Evolutionary conservation across 2,888 invertebrate species (phyloP), one percentile per base, ranked within the genome.

Genomic region (Barypeithes pellucidus): DNA sequence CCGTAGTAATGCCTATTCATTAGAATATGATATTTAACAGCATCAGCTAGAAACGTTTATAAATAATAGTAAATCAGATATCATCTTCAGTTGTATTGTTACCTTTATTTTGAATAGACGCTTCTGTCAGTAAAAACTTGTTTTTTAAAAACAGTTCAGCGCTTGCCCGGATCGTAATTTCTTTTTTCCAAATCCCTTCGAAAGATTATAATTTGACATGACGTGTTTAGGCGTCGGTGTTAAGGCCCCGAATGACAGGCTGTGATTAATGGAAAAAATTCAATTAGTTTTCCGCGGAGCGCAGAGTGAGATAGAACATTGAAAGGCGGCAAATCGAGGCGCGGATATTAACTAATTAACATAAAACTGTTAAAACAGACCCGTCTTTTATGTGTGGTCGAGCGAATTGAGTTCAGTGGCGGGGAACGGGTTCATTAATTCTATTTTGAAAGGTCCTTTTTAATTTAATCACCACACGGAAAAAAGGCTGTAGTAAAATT

Each of bases 231-330:
- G 73, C 73, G 65, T 43, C 50, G 66, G 77, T 76, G 77, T 77
- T 77, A 75, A 76, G 76, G 77, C 76, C 76, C 75, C 77, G 75
- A 77, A 78, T 76, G 80, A 81, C 80, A 80, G 78, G 74, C 75
- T 72, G 80, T 80, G 80, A 81, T 81, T 80, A 79, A 81, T 80
- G 80, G 79, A 79, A 80, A 75, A 81, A 81, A 80, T 80, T 80
- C 80, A 80, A 81, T 81, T 79, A 80, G 78, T 80, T 77, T 78
- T 75, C 75, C 70, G 54, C 70, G 39, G 52, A 59, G 57, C 36
- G 39, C 41, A 57, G 29, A 41, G 62, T 67, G 57, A 74, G 57
- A 66, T 20, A 41, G 57, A 59, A 69, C 60, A 72, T 45, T 61
- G 66, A 57, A 71, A 71, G 71, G 66, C 66, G 73, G 73, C 68